Evolutionary conservation across 2,888 invertebrate species (phyloP).

Genomic region (Drosophila setosimentum): DNA sequence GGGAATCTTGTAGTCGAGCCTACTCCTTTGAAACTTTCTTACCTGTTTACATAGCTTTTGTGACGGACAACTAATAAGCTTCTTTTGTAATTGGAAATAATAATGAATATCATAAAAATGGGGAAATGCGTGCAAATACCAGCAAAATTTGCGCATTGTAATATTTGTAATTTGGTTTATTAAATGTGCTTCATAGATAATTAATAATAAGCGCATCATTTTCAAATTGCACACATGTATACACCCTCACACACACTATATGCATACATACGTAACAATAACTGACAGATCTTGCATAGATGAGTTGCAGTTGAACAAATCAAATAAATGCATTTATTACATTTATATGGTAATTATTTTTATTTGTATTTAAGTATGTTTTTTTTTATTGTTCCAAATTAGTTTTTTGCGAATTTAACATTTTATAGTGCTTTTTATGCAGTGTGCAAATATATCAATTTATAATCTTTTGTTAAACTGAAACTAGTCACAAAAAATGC

Average conservation of each 20-base stretch:
- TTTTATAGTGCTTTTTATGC: constrained; percentile 10
- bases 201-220: constrained; percentile 73
- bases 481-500: neutral
- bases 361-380: constrained; percentile 73
- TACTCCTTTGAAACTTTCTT: neutral
- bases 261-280: constrained; percentile 27
- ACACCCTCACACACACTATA: neutral
- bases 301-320: constrained; percentile 54
- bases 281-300: constrained; percentile 31
- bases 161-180: constrained; percentile 66
- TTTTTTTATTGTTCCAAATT: no score
- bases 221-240: constrained; percentile 37
- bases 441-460: constrained; percentile 21
- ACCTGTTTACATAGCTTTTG: neutral
- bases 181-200: constrained; percentile 73
- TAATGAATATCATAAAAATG: constrained; percentile 35
- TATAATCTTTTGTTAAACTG: neutral
- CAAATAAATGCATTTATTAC: constrained; percentile 63
- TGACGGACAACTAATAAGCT: constrained; percentile 58
- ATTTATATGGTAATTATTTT: constrained; percentile 73
- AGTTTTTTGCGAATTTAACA: constrained; percentile 8
- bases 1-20: neutral
- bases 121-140: constrained; percentile 2
- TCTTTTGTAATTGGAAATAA: constrained; percentile 19
- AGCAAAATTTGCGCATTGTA: constrained; percentile 20